Evolutionary conservation across 2,797 vertebrate genomes (phyloP), one percentile per base, ranked within the genome.

Genomic region (Cyclopterus lumpus): DNA sequence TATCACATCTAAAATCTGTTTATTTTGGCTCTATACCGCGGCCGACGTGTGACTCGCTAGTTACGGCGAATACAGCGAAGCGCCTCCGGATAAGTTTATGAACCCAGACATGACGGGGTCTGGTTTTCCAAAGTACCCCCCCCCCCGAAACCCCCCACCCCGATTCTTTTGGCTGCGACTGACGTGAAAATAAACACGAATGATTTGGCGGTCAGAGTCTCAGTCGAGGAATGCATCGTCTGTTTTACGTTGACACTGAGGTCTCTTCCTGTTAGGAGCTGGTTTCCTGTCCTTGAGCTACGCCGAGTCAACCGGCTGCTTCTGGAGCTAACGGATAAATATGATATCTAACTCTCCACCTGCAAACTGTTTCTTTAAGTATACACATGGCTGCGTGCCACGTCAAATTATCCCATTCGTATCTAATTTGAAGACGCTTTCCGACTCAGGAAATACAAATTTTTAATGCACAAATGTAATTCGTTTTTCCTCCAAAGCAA

Each of bases 401-500:
- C 20, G 15, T 68, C 1, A 64, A 18, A 60, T 18, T 1, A 0
- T 53, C 49, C n/a, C 18, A 24, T 40, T 49, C 53, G 58, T 12
- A 20, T 71, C n/a, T 22, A 40, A 59, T 77, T 79, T n/a, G 49
- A 53, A 26, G 6, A 58, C 32, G 20, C 20, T 67, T 71, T 65
- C 44, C 42, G 22, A 8, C 34, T 15, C 51, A 44, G 34, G n/a
- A 55, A 34, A 32, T 22, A 65, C 55, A 79, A 42, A 77, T 77
- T 82, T 69, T 26, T 67, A 81, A 64, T 38, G 59, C 6, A 3
- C 49, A 74, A 62, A 71, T 49, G 75, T 72, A 38, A 80, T 80
- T 75, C 77, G 48, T n/a, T 81, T 77, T 68, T 75, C 36, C 71
- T 70, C 60, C 55, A 12, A 72, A 75, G 67, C 73, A 75, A 77